A percentile compares a stretch with the other conserved stretches of the same genome.
phyloP scores from a whole-genome alignment of 2,888 invertebrate species.

The Esperia sulphurella region DNA sequence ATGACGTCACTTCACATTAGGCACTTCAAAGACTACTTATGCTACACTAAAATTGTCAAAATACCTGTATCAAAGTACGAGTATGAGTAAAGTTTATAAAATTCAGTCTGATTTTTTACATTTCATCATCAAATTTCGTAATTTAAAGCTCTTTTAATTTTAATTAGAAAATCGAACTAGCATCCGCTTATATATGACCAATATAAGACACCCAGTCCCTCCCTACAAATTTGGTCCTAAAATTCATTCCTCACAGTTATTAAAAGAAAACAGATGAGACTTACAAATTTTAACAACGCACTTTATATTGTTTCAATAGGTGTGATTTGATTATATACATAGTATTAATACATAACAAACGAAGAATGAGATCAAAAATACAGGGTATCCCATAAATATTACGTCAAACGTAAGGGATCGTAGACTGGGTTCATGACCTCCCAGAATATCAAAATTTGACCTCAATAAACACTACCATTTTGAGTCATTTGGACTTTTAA shows the following conservation, averaged over 20 bases:
- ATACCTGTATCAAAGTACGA: constrained; percentile 70
- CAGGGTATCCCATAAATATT: too few species aligned
- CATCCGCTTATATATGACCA: constrained; percentile 43
- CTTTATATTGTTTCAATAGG: constrained; percentile 40
- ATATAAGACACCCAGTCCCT: constrained; percentile 42
- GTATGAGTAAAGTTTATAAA: constrained; percentile 65
- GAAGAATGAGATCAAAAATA: constrained; percentile 65
- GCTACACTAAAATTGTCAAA: constrained; percentile 52
- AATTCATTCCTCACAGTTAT: constrained; percentile 9
- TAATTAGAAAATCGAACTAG: constrained; percentile 54
- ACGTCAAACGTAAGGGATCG: too few species aligned
- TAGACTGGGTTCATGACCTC: too few species aligned
- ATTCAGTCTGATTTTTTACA: constrained; percentile 71
- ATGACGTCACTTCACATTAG: constrained; percentile 23
- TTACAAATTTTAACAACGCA: constrained; percentile 30
- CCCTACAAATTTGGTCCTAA: constrained; percentile 56
- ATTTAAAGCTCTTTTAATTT: constrained; percentile 69
- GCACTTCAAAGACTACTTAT: constrained; percentile 37
- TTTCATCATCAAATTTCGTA: constrained; percentile 58
- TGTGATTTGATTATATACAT: constrained; percentile 46
- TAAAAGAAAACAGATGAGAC: constrained; percentile 25
- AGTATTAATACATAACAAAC: constrained; percentile 53
- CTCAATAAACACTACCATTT: too few species aligned
- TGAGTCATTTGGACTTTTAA: too few species aligned
- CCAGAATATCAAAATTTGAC: too few species aligned